Percentiles rank a stretch among this genome's conserved stretches.
Conservation (phyloP, 2,888 invertebrate genomes). For the Standfussiana lucernea region DNA sequence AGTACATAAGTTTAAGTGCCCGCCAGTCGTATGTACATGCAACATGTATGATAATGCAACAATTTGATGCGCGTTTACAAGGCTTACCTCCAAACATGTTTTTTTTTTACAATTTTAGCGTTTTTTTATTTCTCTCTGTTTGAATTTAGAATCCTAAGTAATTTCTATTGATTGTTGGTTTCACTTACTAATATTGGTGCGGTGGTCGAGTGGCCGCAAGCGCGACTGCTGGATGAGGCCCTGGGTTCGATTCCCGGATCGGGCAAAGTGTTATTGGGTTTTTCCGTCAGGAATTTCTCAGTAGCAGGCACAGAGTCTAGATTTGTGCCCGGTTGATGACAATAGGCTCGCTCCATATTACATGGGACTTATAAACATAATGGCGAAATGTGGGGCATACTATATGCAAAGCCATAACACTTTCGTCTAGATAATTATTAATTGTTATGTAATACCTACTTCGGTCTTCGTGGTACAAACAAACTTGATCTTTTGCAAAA, state of each 20-base stretch:
- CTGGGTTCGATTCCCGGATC: not conserved
- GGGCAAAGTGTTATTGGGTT: not conserved
- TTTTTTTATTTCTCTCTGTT: not conserved
- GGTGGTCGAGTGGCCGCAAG: not conserved
- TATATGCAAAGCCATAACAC: too few species aligned
- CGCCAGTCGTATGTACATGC: conserved; percentile 23
- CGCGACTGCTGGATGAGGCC: not conserved
- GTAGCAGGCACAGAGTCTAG: not conserved
- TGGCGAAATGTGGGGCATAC: not conserved
- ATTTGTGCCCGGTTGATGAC: not conserved
- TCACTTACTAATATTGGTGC: not conserved
- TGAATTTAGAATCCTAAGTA: not conserved
- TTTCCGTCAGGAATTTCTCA: not conserved
- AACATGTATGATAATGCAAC: not conserved
- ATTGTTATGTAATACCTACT: not conserved
- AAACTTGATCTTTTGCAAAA: conserved; percentile 13
- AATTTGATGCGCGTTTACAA: conserved; percentile 34
- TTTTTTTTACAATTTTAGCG: not conserved
- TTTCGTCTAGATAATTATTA: too few species aligned
- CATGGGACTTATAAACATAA: not conserved
- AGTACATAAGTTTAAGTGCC: conserved; percentile 34
- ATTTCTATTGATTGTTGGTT: not conserved
- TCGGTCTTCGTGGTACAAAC: not conserved
- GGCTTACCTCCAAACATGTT: conserved; percentile 7
- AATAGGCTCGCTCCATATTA: not conserved